Base-by-base conservation (phyloP, 2,113 vertebrate genomes). In the Chlorocebus sabaeus region DNA sequence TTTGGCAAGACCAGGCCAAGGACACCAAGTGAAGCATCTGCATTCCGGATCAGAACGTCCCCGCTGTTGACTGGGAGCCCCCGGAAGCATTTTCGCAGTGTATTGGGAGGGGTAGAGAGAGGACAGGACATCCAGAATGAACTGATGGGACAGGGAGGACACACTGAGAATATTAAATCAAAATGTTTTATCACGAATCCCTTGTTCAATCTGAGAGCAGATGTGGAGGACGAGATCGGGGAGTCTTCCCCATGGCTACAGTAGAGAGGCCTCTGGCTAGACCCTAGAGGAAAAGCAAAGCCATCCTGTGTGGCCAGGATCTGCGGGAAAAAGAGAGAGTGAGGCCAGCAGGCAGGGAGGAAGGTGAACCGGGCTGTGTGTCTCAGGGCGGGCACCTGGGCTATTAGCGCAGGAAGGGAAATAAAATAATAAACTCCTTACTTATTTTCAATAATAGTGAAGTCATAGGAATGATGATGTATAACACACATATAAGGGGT, bases 401-500 rank as follows among this genome's bases (percentile, higher is more conserved):
- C 32, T 25, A 6, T 57, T 38, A 23, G 18, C 23, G 2, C 18
- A 32, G 2, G 30, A 48, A 61, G n/a, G 59, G 5, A 48, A 40
- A 8, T 2, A 14, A 52, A 52, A 9, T 27, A 7, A 3, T 7
- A 13, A 45, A 20, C 32, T 55, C 35, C 52, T 64, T 12, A 64
- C 13, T 64, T 64, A 64, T 79, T 79, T 45, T 64, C 52, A 76
- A 25, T 72, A 40, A 59, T 8, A 27, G 0, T 1, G 67, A 55
- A 27, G 50, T 73, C n/a, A 6, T 13, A 68, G 5, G 43, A 38
- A 45, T 45, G 72, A 68, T 13, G 17, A 25, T 30, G 43, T 30
- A 2, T 32, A 35, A 38, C 40, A 27, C 0, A 0, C 20, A 27
- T 12, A 23, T 32, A 32, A 48, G 6, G 18, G 35, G 23, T 50